These are phyloP conservation scores for Aphodius sticticus DNA, from an alignment of 2,888 invertebrate genomes.

Conservation along the genomic window DNA sequence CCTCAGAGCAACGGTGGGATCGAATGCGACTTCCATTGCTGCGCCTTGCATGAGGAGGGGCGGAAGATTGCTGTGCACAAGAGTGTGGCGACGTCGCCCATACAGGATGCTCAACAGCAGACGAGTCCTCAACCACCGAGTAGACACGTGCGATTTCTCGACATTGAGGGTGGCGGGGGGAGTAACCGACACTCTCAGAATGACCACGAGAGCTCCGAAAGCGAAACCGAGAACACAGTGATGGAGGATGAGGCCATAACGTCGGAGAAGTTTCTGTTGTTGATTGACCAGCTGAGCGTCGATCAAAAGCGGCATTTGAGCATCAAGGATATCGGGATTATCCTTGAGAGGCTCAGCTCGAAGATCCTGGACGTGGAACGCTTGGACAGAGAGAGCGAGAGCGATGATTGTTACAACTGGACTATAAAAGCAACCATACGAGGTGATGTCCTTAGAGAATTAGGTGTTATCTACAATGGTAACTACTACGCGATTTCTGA, in stretches of 20 bases:
- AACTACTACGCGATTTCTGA: conserved; percentile 96
- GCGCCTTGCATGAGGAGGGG: conserved; percentile 92
- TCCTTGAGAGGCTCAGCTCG: conserved; percentile 89
- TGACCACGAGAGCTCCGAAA: conserved; percentile 88
- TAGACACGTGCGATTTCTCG: conserved; percentile 86
- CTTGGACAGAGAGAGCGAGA: conserved; percentile 89
- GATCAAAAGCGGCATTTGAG: conserved; percentile 92
- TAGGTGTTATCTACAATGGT: conserved; percentile 94
- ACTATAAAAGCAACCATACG: conserved; percentile 95
- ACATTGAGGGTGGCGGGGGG: conserved; percentile 69
- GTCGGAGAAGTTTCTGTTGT: conserved; percentile 90
- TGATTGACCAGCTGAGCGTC: conserved; percentile 91
- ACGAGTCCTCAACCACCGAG: conserved; percentile 65
- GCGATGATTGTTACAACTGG: conserved; percentile 95
- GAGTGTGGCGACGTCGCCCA: conserved; percentile 91
- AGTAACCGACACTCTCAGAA: conserved; percentile 46
- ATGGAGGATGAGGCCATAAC: conserved; percentile 91
- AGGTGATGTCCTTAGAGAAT: conserved; percentile 88
- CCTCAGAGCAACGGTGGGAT: conserved; percentile 67
- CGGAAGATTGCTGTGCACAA: conserved; percentile 91
- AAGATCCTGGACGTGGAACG: conserved; percentile 94
- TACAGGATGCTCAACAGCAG: conserved; percentile 75
- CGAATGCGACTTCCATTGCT: conserved; percentile 96
- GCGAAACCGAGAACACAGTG: conserved; percentile 92
- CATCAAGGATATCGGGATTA: conserved; percentile 95